Evolutionary conservation across 2,113 vertebrate species (phyloP), one percentile per base, ranked within the genome.

Genomic region (Alligator mississippiensis): DNA sequence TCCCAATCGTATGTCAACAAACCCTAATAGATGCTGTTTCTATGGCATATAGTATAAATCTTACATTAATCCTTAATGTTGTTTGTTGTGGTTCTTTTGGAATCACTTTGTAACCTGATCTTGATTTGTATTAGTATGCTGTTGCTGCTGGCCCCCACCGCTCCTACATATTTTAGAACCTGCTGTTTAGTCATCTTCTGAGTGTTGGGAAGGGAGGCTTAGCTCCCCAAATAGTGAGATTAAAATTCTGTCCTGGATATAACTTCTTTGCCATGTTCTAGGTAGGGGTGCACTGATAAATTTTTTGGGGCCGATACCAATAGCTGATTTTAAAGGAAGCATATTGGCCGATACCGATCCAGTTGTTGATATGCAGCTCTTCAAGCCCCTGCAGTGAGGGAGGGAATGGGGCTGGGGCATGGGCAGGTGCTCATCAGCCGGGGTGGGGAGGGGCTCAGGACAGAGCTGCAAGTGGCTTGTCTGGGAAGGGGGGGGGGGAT

Each of bases 1-100:
- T 97, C 96, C 95, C 96, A 96, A 96, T 98, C 97, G 84, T 96
- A 92, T 95, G 94, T 96, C 96, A 97, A 96, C 95, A 97, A 92
- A 97, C 95, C 94, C 95, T 88, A 96, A 95, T 97, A 94, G 96
- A 95, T 93, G 87, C 87, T 93, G 76, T 86, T 90, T 95, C 89
- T 75, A 88, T 93, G 95, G 90, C 96, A 85, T 88, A 80, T 72
- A 96, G 93, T 92, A 91, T 97, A 96, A 97, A 98, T 97, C 96
- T 97, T 62, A 92, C 88, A 84, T 94, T 97, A 96, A 94, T 96
- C 94, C 85, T 94, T 96, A 96, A 93, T 88, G 62, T 80, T 91
- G 93, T 93, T 97, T 92, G 90, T 93, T 92, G 77, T 92, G 74
- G 82, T 92, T 96, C 88, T 95, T 97, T 97, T 97, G 90, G 92